Conservation (phyloP, 2,888 invertebrate genomes). For the Blera fallax region DNA sequence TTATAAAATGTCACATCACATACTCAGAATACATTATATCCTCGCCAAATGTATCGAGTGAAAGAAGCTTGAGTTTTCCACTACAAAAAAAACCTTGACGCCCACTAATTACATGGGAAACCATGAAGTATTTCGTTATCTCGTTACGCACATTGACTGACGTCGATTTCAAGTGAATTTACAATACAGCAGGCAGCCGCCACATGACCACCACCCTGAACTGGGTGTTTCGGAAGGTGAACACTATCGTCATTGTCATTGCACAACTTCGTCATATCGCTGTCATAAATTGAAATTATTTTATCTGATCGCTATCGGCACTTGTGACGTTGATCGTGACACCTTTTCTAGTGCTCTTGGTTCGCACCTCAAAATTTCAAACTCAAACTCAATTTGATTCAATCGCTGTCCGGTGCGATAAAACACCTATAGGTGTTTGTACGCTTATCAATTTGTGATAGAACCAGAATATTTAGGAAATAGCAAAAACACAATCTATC, state of each 20-base stretch:
- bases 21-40: neutral
- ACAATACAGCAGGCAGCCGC: neutral
- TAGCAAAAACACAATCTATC: conserved; percentile 3
- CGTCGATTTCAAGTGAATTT: conserved; percentile 28
- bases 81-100: neutral
- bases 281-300: conserved; percentile 8
- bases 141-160: conserved; percentile 35
- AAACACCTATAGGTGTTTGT: neutral
- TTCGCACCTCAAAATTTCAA: neutral
- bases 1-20: neutral
- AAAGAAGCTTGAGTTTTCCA: neutral
- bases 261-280: conserved; percentile 7
- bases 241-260: conserved; percentile 4
- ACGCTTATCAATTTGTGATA: neutral
- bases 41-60: neutral
- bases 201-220: neutral
- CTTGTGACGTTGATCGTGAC: conserved; percentile 15
- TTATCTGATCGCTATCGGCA: conserved; percentile 14
- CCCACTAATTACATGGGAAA: neutral
- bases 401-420: neutral
- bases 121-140: conserved; percentile 32
- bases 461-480: neutral
- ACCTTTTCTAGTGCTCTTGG: neutral
- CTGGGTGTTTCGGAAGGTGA: neutral
- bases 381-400: conserved; percentile 11